Evolutionary conservation across 2,888 invertebrate genomes (phyloP).

Genomic region (Tenthredo notha): DNA sequence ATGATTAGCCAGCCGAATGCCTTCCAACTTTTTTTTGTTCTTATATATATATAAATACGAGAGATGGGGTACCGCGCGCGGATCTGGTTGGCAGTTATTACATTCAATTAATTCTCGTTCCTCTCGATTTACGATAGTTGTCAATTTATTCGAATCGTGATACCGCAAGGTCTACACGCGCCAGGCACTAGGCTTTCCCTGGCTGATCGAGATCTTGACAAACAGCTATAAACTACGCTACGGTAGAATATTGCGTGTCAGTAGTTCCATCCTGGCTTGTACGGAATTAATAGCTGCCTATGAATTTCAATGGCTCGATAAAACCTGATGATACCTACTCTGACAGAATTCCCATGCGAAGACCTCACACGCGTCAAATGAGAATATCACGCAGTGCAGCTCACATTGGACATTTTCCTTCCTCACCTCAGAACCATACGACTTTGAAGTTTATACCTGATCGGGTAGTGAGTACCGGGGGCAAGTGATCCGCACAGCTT

Average conservation of each 20-base stretch:
- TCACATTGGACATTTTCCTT: neutral
- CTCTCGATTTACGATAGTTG: slow-evolving; percentile 56
- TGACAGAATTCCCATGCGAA: slow-evolving; percentile 22
- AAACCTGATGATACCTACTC: slow-evolving; percentile 56
- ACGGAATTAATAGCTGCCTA: slow-evolving; percentile 60
- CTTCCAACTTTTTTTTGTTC: neutral
- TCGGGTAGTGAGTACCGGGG: slow-evolving; percentile 4
- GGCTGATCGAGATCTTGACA: slow-evolving; percentile 54
- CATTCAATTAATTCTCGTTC: slow-evolving; percentile 58
- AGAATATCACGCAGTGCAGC: neutral
- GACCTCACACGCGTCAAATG: slow-evolving; percentile 57
- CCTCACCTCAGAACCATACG: neutral
- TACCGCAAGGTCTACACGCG: slow-evolving; percentile 48
- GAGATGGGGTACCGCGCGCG: neutral
- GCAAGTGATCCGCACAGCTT: slow-evolving; percentile 21
- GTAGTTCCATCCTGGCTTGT: slow-evolving; percentile 56
- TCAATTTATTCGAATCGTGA: slow-evolving; percentile 58
- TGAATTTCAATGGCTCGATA: slow-evolving; percentile 61
- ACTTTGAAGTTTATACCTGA: slow-evolving; percentile 35
- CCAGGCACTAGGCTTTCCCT: slow-evolving; percentile 50
- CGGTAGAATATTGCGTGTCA: slow-evolving; percentile 57
- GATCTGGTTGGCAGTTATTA: slow-evolving; percentile 44
- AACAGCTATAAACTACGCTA: slow-evolving; percentile 55
- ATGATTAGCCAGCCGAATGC: slow-evolving; percentile 4
- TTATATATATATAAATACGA: neutral